phyloP scores from a whole-genome alignment of 2,888 invertebrate genomes.

The Scaptomyza parva region DNA sequence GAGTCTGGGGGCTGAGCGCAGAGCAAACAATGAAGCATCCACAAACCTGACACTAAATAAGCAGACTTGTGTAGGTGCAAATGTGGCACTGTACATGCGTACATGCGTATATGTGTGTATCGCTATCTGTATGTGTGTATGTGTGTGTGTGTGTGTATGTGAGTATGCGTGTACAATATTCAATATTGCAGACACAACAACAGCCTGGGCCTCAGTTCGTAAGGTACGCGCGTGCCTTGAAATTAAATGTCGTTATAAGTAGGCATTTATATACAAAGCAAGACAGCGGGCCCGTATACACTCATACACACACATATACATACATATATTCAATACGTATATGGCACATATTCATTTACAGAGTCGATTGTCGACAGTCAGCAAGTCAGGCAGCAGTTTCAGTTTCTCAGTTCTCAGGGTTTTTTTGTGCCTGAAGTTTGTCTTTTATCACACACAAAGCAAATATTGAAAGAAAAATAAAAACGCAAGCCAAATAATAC shows the following conservation, averaged over 20 bases:
- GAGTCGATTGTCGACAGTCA: slow-evolving; percentile 44
- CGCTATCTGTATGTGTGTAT: slow-evolving; percentile 16
- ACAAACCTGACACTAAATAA: slow-evolving; percentile 62
- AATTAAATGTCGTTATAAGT: slow-evolving; percentile 77
- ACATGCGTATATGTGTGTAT: slow-evolving; percentile 24
- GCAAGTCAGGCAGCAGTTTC: slow-evolving; percentile 34
- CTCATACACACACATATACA: slow-evolving; percentile 11
- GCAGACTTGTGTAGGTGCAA: slow-evolving; percentile 66
- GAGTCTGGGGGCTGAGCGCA: slow-evolving; percentile 30
- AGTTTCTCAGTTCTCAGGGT: background rate
- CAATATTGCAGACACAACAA: slow-evolving; percentile 73
- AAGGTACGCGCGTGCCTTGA: slow-evolving; percentile 67
- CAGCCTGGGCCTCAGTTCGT: slow-evolving; percentile 45
- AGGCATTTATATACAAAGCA: slow-evolving; percentile 75
- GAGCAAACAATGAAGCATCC: slow-evolving; percentile 57
- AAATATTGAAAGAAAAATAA: slow-evolving; percentile 77
- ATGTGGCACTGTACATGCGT: slow-evolving; percentile 35
- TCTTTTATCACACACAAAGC: slow-evolving; percentile 68
- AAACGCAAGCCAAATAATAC: slow-evolving; percentile 64
- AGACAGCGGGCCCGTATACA: slow-evolving; percentile 34
- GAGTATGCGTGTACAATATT: slow-evolving; percentile 57
- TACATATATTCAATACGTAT: slow-evolving; percentile 26
- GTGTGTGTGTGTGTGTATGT: slow-evolving; percentile 27
- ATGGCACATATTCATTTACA: slow-evolving; percentile 56
- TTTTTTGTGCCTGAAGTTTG: slow-evolving; percentile 54